phyloP scores from a whole-genome alignment of 1,140 invertebrate genomes.

The Argopecten irradians region DNA sequence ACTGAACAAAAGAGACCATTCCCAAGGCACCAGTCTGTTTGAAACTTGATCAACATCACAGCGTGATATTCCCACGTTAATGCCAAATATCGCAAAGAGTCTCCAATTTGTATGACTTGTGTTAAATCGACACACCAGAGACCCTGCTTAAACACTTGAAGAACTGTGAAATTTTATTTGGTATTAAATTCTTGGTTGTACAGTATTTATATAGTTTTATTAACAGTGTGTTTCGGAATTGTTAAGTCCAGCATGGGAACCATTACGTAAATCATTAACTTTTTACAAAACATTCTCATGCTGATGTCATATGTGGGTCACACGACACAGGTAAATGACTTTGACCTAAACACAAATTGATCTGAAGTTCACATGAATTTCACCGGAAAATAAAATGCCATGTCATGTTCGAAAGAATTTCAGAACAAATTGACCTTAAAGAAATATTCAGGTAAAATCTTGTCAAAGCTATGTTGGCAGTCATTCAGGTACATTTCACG shows the following conservation, averaged over 20 bases:
- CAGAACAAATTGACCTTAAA: no score
- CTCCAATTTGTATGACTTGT: not conserved
- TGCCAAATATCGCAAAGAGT: not conserved
- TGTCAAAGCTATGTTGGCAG: no score
- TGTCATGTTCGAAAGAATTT: no score
- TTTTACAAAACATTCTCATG: not conserved
- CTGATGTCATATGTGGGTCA: no score
- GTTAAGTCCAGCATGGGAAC: not conserved
- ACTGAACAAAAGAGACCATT: not conserved
- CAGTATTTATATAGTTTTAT: not conserved
- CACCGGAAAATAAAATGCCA: no score
- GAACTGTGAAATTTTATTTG: not conserved
- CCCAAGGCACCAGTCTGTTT: not conserved
- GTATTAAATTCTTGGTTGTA: not conserved
- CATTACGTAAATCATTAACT: not conserved
- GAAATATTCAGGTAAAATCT: no score
- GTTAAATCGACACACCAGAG: not conserved
- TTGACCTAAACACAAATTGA: no score
- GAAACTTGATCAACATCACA: not conserved
- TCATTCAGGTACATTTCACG: no score
- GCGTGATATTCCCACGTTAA: not conserved
- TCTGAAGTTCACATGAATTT: no score
- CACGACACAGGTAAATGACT: no score
- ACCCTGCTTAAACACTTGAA: not conserved
- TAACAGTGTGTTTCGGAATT: not conserved